Conservation (phyloP, 2,888 invertebrate genomes). For the Nezara viridula region DNA sequence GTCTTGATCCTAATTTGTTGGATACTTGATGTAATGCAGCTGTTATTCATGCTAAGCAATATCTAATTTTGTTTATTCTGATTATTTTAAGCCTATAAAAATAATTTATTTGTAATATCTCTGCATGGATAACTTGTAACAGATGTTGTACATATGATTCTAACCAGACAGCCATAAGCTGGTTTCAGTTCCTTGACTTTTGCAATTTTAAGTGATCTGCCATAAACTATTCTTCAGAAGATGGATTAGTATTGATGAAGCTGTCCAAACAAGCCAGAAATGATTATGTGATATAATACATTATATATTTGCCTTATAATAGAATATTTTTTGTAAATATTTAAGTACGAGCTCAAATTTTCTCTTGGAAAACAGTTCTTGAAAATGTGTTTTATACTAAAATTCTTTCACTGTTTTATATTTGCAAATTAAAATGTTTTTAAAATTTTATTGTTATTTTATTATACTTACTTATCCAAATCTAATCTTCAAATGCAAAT, state of each 20-base stretch:
- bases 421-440: slow-evolving; percentile 33
- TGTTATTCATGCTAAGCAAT: slow-evolving; percentile 9
- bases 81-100: neutral
- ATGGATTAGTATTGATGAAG: neutral
- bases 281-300: slow-evolving; percentile 33
- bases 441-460: neutral
- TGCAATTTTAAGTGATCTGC: neutral
- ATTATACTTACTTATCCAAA: neutral
- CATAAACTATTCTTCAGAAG: neutral
- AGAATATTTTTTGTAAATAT: slow-evolving; percentile 49
- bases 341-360: neutral
- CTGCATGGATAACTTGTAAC: neutral
- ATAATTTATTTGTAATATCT: neutral
- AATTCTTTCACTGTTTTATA: slow-evolving; percentile 23
- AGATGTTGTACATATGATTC: neutral
- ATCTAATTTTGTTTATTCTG: neutral
- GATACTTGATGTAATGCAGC: slow-evolving; percentile 68
- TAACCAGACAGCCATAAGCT: neutral
- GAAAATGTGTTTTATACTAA: slow-evolving; percentile 26
- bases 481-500: neutral
- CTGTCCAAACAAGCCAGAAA: neutral
- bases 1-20: slow-evolving; percentile 81
- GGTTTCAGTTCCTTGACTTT: neutral
- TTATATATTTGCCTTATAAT: slow-evolving; percentile 43
- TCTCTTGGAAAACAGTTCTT: neutral